Evolutionary conservation across 2,888 invertebrate genomes (phyloP), one percentile per base, ranked within the genome.

Genomic region (Drosophila anceps): DNA sequence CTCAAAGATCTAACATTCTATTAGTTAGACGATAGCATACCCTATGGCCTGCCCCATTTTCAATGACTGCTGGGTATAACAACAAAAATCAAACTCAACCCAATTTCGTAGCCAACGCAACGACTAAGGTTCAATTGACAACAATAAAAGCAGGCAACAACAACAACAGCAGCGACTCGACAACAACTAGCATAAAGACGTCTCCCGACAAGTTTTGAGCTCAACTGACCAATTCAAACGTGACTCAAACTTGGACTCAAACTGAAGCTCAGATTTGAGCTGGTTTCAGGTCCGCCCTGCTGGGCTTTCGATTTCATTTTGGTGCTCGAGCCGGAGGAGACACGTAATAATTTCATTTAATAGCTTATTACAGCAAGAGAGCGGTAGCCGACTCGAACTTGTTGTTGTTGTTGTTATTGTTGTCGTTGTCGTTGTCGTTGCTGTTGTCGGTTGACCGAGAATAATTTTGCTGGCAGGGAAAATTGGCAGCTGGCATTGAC

Each of bases 61-160:
- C 29, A 18, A 35, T 37, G 37, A 37, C 37, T 46, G 2, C 35
- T 35, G 59, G 46, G 59, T 46, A 59, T 59, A 7, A 35, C 37
- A 51, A 29, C 24, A 58, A 59, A 59, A 59, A 35, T 35, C 79
- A 69, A 84, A 71, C 84, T 82, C 88, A 90, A 89, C 84, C 84
- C 86, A 88, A 84, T 88, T 84, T 69, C 77, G 70, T 51, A 53
- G 68, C 27, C 66, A 69, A 43, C 60, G 50, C 63, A 67, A 71
- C 71, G 90, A 74, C 86, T 85, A 90, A 85, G 88, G 90, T 90
- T 90, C 84, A 84, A 88, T 84, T 89, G 89, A 83, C 51, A 51
- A 51, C 51, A 51, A 51, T 35, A 33, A 51, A 33, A 51, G 15
- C 15, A 20, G 31, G 8, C 37, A n/a, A 18, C 37, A 64, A 15